Evolutionary conservation across 2,888 invertebrate species (phyloP).

Genomic region (Entomobrya multifasciata): DNA sequence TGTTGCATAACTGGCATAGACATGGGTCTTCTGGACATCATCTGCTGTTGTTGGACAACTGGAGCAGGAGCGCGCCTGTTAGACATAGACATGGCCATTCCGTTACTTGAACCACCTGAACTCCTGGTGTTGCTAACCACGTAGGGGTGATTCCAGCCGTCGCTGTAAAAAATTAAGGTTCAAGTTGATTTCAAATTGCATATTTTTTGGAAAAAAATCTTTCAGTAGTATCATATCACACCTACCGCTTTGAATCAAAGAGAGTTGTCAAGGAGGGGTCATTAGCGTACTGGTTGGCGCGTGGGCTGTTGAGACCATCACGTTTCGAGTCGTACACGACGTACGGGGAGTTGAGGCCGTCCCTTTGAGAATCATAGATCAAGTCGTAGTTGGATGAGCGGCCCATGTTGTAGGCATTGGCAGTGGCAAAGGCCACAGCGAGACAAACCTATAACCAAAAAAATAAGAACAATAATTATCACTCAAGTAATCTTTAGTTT

Average conservation of each 20-base stretch:
- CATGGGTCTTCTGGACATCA: background rate
- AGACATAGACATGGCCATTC: constrained; percentile 22
- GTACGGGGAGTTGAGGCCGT: constrained; percentile 69
- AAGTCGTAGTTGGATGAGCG: constrained; percentile 57
- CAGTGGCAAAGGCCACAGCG: constrained; percentile 54
- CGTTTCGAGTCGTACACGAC: constrained; percentile 71
- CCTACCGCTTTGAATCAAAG: constrained; percentile 65
- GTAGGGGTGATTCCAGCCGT: constrained; percentile 72
- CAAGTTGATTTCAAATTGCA: background rate
- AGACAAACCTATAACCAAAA: constrained; percentile 55
- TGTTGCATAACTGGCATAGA: constrained; percentile 23
- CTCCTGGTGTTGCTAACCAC: constrained; percentile 67
- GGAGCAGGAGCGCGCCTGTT: constrained; percentile 15
- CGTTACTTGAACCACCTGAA: constrained; percentile 44
- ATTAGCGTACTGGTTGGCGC: constrained; percentile 49
- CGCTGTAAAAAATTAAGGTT: constrained; percentile 22
- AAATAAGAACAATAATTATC: constrained; percentile 4
- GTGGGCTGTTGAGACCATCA: constrained; percentile 60
- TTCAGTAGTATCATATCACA: too few species aligned
- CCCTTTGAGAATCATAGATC: constrained; percentile 70
- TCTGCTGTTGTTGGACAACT: constrained; percentile 36
- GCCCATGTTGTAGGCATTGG: constrained; percentile 62
- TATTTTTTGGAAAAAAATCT: background rate
- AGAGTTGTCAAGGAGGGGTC: constrained; percentile 66
- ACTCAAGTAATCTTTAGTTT: too few species aligned